A percentile compares a stretch with the other conserved stretches of the same genome.
These are phyloP conservation scores for Sebastes kiyomatsui DNA, from an alignment of 2,797 vertebrate genomes.

Conservation along the genomic window DNA sequence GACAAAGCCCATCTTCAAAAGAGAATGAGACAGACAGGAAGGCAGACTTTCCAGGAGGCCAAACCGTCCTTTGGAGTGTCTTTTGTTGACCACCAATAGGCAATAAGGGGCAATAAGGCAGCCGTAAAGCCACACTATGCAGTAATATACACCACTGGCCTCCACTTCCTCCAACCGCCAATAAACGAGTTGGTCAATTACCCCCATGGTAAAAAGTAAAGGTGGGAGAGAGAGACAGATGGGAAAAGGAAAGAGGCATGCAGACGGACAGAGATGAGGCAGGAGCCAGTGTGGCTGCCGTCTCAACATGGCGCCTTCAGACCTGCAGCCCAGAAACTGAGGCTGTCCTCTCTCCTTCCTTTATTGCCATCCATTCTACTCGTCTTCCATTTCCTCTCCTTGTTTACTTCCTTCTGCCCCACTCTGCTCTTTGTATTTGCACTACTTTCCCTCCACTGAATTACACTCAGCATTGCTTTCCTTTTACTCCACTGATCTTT, in stretches of 20 bases:
- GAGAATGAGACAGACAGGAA: conserved; percentile 41
- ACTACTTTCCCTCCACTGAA: background rate
- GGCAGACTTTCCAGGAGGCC: conserved; percentile 39
- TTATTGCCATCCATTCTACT: conserved; percentile 10
- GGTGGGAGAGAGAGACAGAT: conserved; percentile 40
- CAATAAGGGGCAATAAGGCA: conserved; percentile 63
- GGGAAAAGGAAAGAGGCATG: conserved; percentile 1
- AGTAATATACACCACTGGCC: conserved; percentile 62
- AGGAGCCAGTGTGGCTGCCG: conserved; percentile 56
- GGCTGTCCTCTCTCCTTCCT: conserved; percentile 12
- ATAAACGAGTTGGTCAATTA: conserved; percentile 75
- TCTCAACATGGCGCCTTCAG: conserved; percentile 74
- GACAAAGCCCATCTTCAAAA: conserved; percentile 6
- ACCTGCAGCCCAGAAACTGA: conserved; percentile 36
- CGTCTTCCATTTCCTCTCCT: conserved; percentile 18
- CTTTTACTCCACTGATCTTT: conserved; percentile 1
- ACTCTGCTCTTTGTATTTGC: background rate
- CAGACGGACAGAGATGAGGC: conserved; percentile 28
- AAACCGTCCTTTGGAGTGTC: conserved; percentile 50
- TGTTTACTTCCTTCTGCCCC: conserved; percentile 24
- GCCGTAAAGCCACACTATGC: conserved; percentile 63
- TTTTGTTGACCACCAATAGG: conserved; percentile 66
- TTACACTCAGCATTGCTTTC: background rate
- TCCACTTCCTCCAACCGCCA: conserved; percentile 67
- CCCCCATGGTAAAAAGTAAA: conserved; percentile 57